These are phyloP conservation scores for Montipora efflorescens DNA, from an alignment of 64 coral and sea anemone species.

Conservation along the genomic window DNA sequence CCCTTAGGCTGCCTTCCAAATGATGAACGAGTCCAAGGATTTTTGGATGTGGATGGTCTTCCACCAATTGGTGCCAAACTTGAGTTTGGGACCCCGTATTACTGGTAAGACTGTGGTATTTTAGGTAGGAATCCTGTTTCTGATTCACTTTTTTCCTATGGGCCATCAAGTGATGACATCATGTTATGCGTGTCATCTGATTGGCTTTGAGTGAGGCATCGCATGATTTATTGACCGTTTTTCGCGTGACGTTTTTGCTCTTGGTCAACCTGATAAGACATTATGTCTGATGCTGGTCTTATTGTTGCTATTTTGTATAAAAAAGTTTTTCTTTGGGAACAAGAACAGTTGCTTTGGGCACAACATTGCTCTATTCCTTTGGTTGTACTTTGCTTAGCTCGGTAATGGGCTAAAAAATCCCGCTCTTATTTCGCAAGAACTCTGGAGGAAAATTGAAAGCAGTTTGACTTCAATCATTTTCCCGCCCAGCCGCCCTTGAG, in stretches of 20 bases:
- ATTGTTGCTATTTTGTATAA: not conserved
- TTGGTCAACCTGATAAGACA: slow-evolving; percentile 35
- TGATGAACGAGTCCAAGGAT: slow-evolving; percentile 74
- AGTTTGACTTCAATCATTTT: no score
- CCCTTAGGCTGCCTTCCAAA: slow-evolving; percentile 73
- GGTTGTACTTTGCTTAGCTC: not conserved
- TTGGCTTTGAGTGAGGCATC: slow-evolving; percentile 3
- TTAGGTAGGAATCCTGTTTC: not conserved
- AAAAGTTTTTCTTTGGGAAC: no score
- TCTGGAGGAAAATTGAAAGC: no score
- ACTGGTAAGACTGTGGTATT: slow-evolving; percentile 60
- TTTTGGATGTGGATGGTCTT: slow-evolving; percentile 88
- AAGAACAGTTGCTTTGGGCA: no score
- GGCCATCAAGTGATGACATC: slow-evolving; percentile 40
- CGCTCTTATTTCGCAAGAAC: no score
- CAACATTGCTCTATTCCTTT: not conserved
- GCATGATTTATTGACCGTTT: slow-evolving; percentile 24
- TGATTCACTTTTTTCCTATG: not conserved
- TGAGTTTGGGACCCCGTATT: slow-evolving; percentile 83
- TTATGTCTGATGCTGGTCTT: slow-evolving; percentile 24
- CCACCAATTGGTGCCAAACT: slow-evolving; percentile 89
- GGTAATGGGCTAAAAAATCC: no score
- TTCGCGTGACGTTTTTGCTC: not conserved
- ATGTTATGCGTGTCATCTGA: slow-evolving; percentile 63
- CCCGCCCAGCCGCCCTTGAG: no score